phyloP scores from a whole-genome alignment of 2,113 vertebrate genomes.

The Trochalopteron elliotii region DNA sequence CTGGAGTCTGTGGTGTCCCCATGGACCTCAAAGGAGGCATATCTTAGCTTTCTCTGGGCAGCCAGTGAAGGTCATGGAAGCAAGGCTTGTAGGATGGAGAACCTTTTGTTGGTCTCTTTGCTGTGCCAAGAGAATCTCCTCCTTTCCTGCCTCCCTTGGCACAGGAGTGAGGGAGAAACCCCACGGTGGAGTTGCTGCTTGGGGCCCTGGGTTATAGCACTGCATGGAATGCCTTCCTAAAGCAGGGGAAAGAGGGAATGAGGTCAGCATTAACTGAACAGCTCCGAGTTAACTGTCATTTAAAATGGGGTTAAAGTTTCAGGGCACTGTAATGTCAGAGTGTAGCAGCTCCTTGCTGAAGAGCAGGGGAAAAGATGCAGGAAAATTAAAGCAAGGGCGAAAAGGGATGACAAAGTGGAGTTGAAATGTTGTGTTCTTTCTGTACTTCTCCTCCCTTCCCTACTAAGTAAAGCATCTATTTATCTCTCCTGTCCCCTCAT shows the following conservation, averaged over 20 bases:
- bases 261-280: not conserved
- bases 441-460: not conserved
- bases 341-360: not conserved
- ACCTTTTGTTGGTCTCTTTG: not conserved
- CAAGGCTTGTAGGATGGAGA: not conserved
- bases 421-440: not conserved
- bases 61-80: not conserved
- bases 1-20: not conserved
- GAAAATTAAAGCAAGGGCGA: not conserved
- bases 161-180: not conserved
- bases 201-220: not conserved
- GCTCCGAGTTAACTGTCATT: not conserved
- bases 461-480: not conserved
- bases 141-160: not conserved
- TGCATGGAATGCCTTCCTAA: fast-evolving
- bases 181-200: not conserved
- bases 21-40: not conserved
- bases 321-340: not conserved
- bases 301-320: not conserved
- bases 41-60: not conserved
- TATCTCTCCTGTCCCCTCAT: not conserved
- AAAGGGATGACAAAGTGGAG: not conserved
- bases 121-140: not conserved
- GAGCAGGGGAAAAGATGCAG: not conserved
- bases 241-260: not conserved